These are phyloP conservation scores for Lithophane socia DNA, from an alignment of 2,888 invertebrate genomes.

Conservation along the genomic window DNA sequence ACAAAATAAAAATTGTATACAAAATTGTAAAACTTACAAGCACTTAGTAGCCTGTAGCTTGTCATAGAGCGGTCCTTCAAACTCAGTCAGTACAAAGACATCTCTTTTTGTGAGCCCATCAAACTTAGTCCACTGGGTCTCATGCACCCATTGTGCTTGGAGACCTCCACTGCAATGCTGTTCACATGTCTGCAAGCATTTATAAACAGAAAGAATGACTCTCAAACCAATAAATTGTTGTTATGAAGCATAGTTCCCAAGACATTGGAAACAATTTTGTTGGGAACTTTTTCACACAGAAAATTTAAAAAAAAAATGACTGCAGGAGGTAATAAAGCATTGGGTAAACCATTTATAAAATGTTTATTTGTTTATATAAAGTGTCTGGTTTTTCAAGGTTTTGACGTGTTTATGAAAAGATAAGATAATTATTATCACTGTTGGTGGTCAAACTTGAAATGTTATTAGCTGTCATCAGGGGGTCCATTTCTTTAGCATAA, in stretches of 20 bases:
- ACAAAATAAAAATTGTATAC: background rate
- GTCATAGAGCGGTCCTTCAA: conserved; percentile 93
- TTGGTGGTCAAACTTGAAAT: background rate
- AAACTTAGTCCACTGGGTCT: conserved; percentile 91
- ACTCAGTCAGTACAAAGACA: conserved; percentile 95
- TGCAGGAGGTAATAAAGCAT: background rate
- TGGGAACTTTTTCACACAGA: background rate
- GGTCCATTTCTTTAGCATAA: background rate
- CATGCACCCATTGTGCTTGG: conserved; percentile 92
- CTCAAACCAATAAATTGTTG: background rate
- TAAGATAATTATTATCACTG: background rate
- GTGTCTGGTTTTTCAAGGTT: background rate
- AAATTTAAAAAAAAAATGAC: background rate
- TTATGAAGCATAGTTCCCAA: background rate
- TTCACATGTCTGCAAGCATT: conserved; percentile 87
- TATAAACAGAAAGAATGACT: conserved; percentile 44
- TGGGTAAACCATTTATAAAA: background rate
- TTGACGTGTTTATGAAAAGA: background rate
- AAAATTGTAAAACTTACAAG: conserved; percentile 90
- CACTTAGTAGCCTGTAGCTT: conserved; percentile 92
- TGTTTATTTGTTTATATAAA: background rate
- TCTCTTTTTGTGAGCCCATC: conserved; percentile 92
- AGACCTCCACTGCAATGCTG: conserved; percentile 90
- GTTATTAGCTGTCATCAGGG: background rate
- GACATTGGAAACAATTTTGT: background rate